Base-by-base conservation (phyloP, 2,113 vertebrate species). In the Cricetomys ansorgei region DNA sequence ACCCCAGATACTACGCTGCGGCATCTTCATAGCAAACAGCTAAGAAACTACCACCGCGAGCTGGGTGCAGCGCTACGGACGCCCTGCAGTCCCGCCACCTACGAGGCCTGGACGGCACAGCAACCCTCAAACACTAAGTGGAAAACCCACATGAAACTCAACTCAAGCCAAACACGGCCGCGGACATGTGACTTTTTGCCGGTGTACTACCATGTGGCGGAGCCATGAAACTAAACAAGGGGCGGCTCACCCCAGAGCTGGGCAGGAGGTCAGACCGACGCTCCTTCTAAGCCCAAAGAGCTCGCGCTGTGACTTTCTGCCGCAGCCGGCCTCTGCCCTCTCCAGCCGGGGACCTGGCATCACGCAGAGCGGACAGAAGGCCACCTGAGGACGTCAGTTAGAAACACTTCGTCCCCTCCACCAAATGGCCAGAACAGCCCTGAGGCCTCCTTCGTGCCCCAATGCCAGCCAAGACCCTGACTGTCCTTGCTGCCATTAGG, bases 101-200 rank as follows among this genome's bases (percentile, higher is more conserved):
- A n/a, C n/a, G n/a, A n/a, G 81, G 55, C 23, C 25, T 34, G 15
- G n/a, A 8, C 13, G 29, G 45, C 37, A 15, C 40, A 55, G 19
- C 31, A 89, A 59, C 16, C 50, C 55, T 25, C 29, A 45, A 37
- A 94, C n/a, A 9, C 77, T 64, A 37, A 65, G 77, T 64, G 29
- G 1, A 75, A 48, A 45, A 45, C 10, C 57, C 57, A 53, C 0
- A 72, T n/a, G 88, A 91, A 70, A 62, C 0, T 23, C 73, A 40
- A 77, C 75, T 77, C 91, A 80, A 83, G 94, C 23, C 1, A 62
- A 55, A 34, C 29, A 17, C 0, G 34, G 3, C 40, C 8, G 31
- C 0, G 2, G 34, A 31, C 2, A 8, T 1, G 13, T 7, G 59
- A n/a, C 10, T 21, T 80, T 23, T 9, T 29, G 72, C 59, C 0